phyloP scores from a whole-genome alignment of 2,797 vertebrate genomes.

The Poeciliopsis presidionis region DNA sequence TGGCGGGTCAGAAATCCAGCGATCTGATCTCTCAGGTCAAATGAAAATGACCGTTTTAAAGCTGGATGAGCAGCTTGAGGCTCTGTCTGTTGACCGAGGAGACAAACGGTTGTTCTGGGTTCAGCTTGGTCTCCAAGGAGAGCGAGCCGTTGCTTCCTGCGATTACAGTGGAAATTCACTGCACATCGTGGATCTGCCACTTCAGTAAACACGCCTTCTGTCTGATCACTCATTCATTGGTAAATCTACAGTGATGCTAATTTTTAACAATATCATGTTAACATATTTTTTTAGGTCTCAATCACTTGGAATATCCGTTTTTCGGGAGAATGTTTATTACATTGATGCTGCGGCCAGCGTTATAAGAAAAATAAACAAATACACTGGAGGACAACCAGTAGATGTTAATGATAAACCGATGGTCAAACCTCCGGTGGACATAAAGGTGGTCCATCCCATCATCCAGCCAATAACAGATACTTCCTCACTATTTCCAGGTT shows the following conservation, averaged over 20 bases:
- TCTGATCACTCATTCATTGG: neutral
- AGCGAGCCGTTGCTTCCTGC: constrained; percentile 83
- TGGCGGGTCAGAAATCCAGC: constrained; percentile 82
- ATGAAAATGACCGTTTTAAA: constrained; percentile 76
- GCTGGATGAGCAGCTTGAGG: constrained; percentile 70
- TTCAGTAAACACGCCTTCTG: constrained; percentile 71
- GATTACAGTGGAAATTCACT: constrained; percentile 84
- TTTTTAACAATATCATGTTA: neutral
- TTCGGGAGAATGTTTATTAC: constrained; percentile 86
- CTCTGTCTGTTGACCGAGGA: constrained; percentile 80
- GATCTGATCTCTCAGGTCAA: constrained; percentile 70
- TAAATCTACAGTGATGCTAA: neutral
- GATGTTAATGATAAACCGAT: constrained; percentile 78
- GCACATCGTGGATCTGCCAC: constrained; percentile 74
- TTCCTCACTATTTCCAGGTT: constrained; percentile 63
- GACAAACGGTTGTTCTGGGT: constrained; percentile 89
- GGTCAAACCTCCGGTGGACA: constrained; percentile 71
- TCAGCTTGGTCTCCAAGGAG: constrained; percentile 71
- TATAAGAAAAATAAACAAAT: constrained; percentile 86
- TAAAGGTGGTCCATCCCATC: constrained; percentile 86
- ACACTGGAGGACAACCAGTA: constrained; percentile 78
- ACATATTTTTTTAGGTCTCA: constrained; percentile 68
- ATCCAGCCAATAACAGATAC: constrained; percentile 76
- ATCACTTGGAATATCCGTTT: constrained; percentile 82
- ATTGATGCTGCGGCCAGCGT: constrained; percentile 77